phyloP scores from a whole-genome alignment of 2,113 vertebrate species.

The Mobula hypostoma region DNA sequence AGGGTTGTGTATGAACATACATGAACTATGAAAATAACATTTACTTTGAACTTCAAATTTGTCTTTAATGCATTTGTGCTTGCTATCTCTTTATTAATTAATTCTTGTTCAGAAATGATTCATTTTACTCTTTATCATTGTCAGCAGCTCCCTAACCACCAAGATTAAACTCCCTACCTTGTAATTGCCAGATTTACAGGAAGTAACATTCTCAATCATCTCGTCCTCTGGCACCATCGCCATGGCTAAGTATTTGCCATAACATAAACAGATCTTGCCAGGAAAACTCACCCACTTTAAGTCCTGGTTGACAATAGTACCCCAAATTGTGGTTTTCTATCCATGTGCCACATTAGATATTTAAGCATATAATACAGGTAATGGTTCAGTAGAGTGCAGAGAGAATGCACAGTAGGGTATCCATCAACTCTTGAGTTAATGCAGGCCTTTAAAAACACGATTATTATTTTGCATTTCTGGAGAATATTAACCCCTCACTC shows the following conservation, averaged over 20 bases:
- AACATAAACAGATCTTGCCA: neutral
- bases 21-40: too few species aligned
- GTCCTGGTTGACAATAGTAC: neutral
- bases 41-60: too few species aligned
- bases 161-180: too few species aligned
- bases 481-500: neutral
- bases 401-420: neutral
- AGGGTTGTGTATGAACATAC: too few species aligned
- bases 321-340: neutral
- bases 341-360: neutral
- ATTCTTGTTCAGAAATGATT: too few species aligned
- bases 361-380: neutral
- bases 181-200: too few species aligned
- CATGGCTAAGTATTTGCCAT: neutral
- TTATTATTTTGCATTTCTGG: neutral
- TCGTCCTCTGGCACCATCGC: too few species aligned
- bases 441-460: neutral
- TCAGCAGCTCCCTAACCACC: too few species aligned
- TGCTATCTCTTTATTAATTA: too few species aligned
- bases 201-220: too few species aligned
- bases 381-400: neutral
- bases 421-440: neutral
- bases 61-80: too few species aligned
- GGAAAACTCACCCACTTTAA: neutral
- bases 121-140: too few species aligned